phyloP scores from a whole-genome alignment of 92 coral and sea anemone genomes.

The Muricea muricata region DNA sequence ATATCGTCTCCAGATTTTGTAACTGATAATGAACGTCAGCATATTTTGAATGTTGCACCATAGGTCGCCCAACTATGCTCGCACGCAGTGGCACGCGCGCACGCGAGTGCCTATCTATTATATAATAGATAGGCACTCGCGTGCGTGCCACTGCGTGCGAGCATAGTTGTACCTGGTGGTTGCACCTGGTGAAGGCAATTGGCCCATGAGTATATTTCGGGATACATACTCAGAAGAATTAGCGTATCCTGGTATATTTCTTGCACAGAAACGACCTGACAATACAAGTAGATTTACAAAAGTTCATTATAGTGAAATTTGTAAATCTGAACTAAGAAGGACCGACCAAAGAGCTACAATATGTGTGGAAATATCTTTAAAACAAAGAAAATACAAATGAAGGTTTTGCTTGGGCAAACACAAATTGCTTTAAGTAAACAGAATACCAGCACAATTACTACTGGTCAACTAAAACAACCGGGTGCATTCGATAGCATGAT shows the following conservation, averaged over 20 bases:
- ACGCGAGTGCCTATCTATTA: too few species aligned
- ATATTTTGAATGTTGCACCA: conserved; percentile 74
- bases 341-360: conserved; percentile 72
- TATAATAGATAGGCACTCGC: too few species aligned
- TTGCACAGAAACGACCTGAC: conserved; percentile 50
- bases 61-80: too few species aligned
- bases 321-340: conserved; percentile 36
- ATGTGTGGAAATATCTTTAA: conserved; percentile 68
- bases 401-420: conserved; percentile 42
- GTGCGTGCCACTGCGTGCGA: too few species aligned
- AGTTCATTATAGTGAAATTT: too few species aligned
- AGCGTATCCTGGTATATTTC: conserved; percentile 81
- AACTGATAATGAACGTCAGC: conserved; percentile 63
- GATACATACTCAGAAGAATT: conserved; percentile 71
- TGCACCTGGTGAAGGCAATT: conserved; percentile 52
- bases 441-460: neutral
- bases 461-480: too few species aligned
- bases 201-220: conserved; percentile 63
- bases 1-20: conserved; percentile 67
- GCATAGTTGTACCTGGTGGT: too few species aligned
- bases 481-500: too few species aligned
- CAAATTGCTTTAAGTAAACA: conserved; percentile 62
- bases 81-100: too few species aligned
- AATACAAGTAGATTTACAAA: conserved; percentile 33
- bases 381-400: conserved; percentile 49